Base-by-base conservation (phyloP, 1,140 invertebrate genomes). In the Drosophila bifasciata region DNA sequence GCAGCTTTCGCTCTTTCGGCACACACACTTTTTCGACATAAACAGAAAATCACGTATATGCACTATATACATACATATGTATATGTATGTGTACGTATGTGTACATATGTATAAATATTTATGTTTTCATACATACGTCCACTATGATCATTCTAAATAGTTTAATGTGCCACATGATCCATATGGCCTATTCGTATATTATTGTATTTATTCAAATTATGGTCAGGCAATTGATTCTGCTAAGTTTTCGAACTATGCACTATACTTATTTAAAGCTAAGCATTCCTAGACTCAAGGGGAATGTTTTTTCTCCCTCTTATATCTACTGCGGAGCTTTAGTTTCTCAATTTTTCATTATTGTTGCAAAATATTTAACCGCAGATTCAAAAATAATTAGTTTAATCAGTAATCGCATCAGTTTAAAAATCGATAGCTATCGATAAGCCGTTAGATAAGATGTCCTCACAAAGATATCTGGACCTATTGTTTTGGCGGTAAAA, bases 241-340 rank as follows among this genome's bases (percentile, higher is more conserved):
- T 28, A 2, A 9, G 19, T 9, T 9, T 53, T 41, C n/a, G 9
- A 11, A 11, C 6, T 11, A 11, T 45, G 56, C n/a, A n/a, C n/a
- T n/a, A n/a, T 8, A 16, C 11, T 36, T 32, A n/a, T 9, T 7
- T 5, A 28, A 16, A 8, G 3, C 11, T 1, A 48, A 46, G 28
- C 25, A 16, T 8, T 17, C 21, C 16, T 61, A 1, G 1, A 23
- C 9, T 17, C 23, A 61, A 25, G 1, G 19, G 28, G 28, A 15
- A 19, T 32, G n/a, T 55, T 55, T 68, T 23, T 69, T 48, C 63
- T 64, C 63, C 68, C 66, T 56, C 66, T 63, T 43, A 69, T 50
- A 69, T 48, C 45, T 68, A 32, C 23, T 68, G 32, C 61, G 48
- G 49, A 36, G 67, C 62, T 67, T 16, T 32, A 32, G 28, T 4